These are phyloP conservation scores for Azemiops feae DNA, from an alignment of 2,113 vertebrate species.

Conservation along the genomic window DNA sequence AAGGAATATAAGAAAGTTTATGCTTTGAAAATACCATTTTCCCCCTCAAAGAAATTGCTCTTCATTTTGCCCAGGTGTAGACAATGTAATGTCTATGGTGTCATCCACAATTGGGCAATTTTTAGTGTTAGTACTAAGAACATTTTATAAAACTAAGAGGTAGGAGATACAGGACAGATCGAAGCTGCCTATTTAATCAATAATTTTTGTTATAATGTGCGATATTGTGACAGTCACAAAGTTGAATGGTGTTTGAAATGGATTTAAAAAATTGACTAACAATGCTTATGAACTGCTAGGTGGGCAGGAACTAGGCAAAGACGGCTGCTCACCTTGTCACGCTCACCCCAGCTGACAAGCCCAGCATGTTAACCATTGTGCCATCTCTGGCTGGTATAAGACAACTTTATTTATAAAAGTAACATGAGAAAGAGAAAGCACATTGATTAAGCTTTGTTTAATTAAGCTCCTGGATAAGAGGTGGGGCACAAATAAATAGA, in stretches of 20 bases:
- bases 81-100: neutral
- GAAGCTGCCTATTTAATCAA: neutral
- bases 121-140: neutral
- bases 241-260: neutral
- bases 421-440: neutral
- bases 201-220: neutral
- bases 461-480: neutral
- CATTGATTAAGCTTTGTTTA: neutral
- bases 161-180: neutral
- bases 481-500: neutral
- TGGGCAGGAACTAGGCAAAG: neutral
- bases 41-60: neutral
- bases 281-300: neutral
- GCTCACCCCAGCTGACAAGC: neutral
- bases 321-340: rapidly evolving
- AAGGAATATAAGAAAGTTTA: neutral
- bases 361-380: no score
- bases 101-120: neutral
- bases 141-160: neutral
- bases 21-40: neutral
- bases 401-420: neutral
- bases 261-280: neutral
- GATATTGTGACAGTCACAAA: neutral
- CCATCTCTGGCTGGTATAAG: neutral
- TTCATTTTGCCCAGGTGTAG: neutral